Evolutionary conservation across 2,797 vertebrate species (phyloP), one percentile per base, ranked within the genome.

Genomic region (Urocyon cinereoargenteus): DNA sequence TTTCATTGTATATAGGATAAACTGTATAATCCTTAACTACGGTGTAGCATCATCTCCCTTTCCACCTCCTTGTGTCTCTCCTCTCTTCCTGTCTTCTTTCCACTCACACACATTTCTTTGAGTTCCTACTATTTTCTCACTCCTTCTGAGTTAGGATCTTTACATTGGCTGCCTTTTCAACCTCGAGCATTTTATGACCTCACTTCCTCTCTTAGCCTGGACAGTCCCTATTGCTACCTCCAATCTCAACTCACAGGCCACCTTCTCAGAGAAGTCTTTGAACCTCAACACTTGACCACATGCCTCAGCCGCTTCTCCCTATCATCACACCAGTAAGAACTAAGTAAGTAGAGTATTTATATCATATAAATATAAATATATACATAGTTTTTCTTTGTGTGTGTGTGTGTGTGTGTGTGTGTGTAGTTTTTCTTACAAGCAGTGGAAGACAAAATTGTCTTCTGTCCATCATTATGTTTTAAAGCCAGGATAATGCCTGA

Each of bases 1-100:
- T 92, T 95, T 77, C 72, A 82, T 57, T 45, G 3, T 51, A 16
- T 4, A 36, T n/a, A 83, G 2, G 4, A 73, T 45, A 59, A 40
- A n/a, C 49, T 34, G 2, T 26, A 62, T 16, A 31, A 28, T 5
- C 2, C 0, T 45, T 90, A 82, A 13, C 11, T 72, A 16, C 28
- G 22, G 3, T 68, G 90, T 79, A 31, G 6, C 18, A 4, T 13
- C 14, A 53, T 16, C 0, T 28, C 11, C 16, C 4, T 84, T 22
- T 81, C 18, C 11, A 78, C 2, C 13, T 57, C 34, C 1, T 8
- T 45, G 2, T 16, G 2, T 2, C 21, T 78, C 13, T 0, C 14
- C n/a, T 86, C n/a, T 0, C 5, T 72, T 62, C 40, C 24, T 78
- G 1, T 73, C 40, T 78, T 73, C 11, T 75, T n/a, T 73, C 28